Conservation (phyloP, 2,797 vertebrate genomes). For the Brotula barbata region DNA sequence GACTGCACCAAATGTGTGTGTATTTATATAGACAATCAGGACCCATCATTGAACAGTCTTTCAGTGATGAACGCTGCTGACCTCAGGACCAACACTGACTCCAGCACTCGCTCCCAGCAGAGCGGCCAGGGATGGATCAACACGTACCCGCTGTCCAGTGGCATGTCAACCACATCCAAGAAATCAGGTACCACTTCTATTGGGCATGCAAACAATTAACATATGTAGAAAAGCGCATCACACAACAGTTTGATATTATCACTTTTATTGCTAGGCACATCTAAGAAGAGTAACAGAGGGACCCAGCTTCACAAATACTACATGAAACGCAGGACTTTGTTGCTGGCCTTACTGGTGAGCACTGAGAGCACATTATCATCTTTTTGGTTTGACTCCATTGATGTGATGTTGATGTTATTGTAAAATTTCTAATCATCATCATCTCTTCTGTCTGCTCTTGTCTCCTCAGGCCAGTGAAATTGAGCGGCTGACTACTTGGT, state of each 20-base stretch:
- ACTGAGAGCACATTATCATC: rapidly evolving
- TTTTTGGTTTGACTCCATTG: neutral
- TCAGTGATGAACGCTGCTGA: slow-evolving; percentile 84
- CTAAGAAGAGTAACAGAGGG: slow-evolving; percentile 95
- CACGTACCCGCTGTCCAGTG: slow-evolving; percentile 95
- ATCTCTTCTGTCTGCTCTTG: neutral
- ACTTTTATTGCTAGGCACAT: slow-evolving; percentile 79
- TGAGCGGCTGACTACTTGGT: slow-evolving; percentile 94
- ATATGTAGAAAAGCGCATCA: neutral
- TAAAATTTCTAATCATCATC: neutral
- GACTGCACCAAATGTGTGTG: slow-evolving; percentile 3
- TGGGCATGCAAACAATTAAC: neutral
- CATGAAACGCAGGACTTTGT: slow-evolving; percentile 92
- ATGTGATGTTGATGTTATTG: neutral
- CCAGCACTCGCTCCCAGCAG: slow-evolving; percentile 92
- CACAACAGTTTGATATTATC: neutral
- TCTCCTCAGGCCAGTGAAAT: slow-evolving; percentile 90
- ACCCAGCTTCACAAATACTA: slow-evolving; percentile 98
- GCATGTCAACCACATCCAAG: slow-evolving; percentile 97
- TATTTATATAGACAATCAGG: slow-evolving; percentile 87
- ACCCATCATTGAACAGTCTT: slow-evolving; percentile 84
- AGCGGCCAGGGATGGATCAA: slow-evolving; percentile 97
- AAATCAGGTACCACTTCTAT: slow-evolving; percentile 85
- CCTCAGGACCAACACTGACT: slow-evolving; percentile 89
- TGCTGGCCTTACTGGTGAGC: slow-evolving; percentile 90